Conservation (phyloP, 2,113 vertebrate species). For the Mionectes macconnelli region DNA sequence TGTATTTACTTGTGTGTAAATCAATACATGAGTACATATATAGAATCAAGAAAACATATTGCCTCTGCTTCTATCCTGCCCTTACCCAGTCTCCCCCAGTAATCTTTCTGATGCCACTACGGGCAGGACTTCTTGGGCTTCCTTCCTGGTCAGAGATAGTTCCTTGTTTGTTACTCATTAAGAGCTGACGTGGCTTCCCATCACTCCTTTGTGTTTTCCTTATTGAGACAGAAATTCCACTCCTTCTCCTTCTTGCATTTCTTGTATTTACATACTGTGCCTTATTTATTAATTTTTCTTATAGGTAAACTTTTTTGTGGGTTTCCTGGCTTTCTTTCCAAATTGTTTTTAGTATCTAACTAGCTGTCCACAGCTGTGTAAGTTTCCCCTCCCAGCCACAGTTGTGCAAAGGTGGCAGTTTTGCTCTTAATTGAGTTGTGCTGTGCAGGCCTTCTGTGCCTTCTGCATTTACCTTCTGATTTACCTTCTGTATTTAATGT, state of each 20-base stretch:
- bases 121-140: background rate
- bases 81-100: background rate
- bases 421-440: background rate
- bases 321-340: background rate
- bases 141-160: background rate
- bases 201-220: background rate
- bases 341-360: background rate
- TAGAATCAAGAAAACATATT: background rate
- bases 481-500: background rate
- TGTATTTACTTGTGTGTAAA: background rate
- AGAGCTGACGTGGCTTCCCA: background rate
- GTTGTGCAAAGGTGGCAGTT: accelerated
- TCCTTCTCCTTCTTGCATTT: background rate
- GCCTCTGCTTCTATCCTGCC: background rate
- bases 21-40: background rate
- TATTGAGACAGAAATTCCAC: background rate
- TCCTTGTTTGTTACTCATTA: background rate
- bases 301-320: background rate
- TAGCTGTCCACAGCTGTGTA: background rate
- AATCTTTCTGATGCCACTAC: background rate
- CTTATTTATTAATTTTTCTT: background rate
- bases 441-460: background rate
- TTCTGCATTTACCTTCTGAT: background rate
- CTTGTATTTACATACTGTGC: background rate
- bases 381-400: background rate